phyloP scores from a whole-genome alignment of 2,113 vertebrate genomes.

The Ploceus nigricollis region DNA sequence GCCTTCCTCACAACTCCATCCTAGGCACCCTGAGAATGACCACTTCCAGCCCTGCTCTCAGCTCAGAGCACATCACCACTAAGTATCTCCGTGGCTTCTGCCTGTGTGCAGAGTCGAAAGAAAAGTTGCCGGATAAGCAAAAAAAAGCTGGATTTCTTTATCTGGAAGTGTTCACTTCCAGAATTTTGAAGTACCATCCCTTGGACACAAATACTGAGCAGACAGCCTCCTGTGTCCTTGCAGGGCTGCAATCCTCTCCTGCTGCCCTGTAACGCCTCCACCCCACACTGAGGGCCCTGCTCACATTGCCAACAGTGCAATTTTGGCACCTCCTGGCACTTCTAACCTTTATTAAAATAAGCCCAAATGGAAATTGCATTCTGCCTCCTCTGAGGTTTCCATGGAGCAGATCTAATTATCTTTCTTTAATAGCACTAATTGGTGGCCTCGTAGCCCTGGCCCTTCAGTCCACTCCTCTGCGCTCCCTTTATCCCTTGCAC shows the following conservation, averaged over 20 bases:
- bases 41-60: neutral
- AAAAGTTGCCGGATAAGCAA: neutral
- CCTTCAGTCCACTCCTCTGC: slow-evolving; percentile 34
- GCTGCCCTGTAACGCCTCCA: neutral
- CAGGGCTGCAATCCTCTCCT: neutral
- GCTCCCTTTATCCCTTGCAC: slow-evolving; percentile 36
- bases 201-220: neutral
- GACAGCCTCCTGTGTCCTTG: rapidly evolving
- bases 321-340: slow-evolving; percentile 12
- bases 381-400: slow-evolving; percentile 66
- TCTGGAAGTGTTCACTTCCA: neutral
- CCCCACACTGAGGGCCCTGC: neutral
- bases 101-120: neutral
- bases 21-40: neutral
- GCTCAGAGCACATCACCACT: neutral
- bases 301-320: neutral
- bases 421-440: slow-evolving; percentile 74
- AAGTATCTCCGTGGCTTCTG: neutral
- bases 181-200: neutral
- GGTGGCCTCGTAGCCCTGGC: slow-evolving; percentile 59
- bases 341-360: slow-evolving; percentile 59
- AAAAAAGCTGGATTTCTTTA: neutral
- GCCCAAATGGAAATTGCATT: slow-evolving; percentile 51
- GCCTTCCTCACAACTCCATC: neutral
- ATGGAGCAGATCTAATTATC: slow-evolving; percentile 75